phyloP scores from a whole-genome alignment of 2,888 invertebrate genomes.

The Apamea crenata region DNA sequence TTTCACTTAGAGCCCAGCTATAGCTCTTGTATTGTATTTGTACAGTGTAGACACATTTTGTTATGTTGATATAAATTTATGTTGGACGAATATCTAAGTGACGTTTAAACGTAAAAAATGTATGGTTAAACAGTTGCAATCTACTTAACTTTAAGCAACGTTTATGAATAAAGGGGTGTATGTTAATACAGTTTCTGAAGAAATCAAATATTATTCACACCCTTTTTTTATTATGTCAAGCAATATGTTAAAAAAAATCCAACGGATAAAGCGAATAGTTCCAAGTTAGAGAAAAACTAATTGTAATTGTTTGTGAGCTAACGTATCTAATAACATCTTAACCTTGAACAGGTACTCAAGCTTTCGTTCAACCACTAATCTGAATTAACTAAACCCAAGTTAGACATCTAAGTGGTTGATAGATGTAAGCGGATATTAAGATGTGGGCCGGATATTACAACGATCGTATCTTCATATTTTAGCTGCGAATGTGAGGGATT shows the following conservation, averaged over 20 bases:
- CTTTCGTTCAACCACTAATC: constrained; percentile 47
- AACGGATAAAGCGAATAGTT: not conserved
- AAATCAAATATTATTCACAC: not conserved
- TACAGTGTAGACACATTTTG: not conserved
- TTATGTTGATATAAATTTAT: not conserved
- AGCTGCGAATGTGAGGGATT: constrained; percentile 60
- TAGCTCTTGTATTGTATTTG: not conserved
- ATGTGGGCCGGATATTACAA: constrained; percentile 81
- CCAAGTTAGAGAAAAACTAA: not conserved
- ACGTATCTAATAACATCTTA: constrained; percentile 4
- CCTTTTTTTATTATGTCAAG: not conserved
- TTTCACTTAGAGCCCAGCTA: not conserved
- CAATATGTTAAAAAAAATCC: too few species aligned
- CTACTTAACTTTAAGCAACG: too few species aligned
- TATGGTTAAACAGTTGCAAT: too few species aligned
- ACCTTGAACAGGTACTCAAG: constrained; percentile 34
- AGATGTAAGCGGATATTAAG: constrained; percentile 83
- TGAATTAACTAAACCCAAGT: constrained; percentile 56
- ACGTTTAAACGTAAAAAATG: too few species aligned
- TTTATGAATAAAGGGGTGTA: too few species aligned
- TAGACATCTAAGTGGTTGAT: constrained; percentile 71
- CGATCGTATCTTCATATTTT: constrained; percentile 70
- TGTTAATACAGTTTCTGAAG: not conserved
- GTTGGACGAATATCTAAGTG: not conserved
- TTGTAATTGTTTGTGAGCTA: too few species aligned